phyloP scores from a whole-genome alignment of 2,113 vertebrate species.

The Dendrocopos noguchii region DNA sequence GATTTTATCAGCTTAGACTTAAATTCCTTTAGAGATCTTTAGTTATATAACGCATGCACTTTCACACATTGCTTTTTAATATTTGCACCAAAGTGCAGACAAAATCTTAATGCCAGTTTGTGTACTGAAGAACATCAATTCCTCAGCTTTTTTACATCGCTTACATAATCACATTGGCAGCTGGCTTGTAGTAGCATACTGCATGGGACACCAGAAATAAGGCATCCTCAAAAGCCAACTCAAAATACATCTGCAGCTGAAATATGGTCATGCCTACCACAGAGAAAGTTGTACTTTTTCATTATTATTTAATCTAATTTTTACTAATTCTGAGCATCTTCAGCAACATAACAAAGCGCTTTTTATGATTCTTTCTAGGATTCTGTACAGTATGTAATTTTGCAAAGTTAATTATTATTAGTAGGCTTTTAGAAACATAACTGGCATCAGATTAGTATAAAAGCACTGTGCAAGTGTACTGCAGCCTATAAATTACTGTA shows the following conservation, averaged over 20 bases:
- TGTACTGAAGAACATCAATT: neutral
- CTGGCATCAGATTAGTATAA: neutral
- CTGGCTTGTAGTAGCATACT: neutral
- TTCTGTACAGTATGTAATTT: neutral
- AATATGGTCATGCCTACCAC: neutral
- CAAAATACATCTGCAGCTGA: neutral
- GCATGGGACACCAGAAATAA: neutral
- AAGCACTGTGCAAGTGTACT: neutral
- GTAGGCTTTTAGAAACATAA: neutral
- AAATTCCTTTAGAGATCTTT: neutral
- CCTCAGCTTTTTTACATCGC: neutral
- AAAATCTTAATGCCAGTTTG: neutral
- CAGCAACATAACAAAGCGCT: neutral
- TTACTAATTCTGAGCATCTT: neutral
- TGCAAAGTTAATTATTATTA: neutral
- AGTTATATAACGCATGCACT: neutral
- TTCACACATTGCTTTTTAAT: neutral
- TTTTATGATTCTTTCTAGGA: neutral
- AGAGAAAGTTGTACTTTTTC: neutral
- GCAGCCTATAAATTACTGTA: conserved; percentile 12
- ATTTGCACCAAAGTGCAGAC: neutral
- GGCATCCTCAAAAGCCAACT: neutral
- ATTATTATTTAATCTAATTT: neutral
- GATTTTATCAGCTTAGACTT: neutral
- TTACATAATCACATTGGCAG: neutral